Evolutionary conservation across 1,140 invertebrate genomes (phyloP).

Genomic region (Globodera ellingtonae): DNA sequence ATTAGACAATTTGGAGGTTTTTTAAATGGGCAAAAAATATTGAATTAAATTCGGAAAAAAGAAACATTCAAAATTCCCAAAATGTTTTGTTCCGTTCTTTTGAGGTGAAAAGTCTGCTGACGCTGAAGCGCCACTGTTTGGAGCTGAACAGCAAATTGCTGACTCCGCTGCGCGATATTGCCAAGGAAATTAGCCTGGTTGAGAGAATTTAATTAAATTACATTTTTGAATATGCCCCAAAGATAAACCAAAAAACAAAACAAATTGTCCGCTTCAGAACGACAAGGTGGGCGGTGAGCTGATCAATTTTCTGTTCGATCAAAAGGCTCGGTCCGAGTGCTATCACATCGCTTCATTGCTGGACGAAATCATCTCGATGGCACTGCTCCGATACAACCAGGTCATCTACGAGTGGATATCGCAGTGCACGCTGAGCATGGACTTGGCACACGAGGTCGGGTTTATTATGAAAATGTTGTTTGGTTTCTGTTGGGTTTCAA

Average conservation of each 20-base stretch:
- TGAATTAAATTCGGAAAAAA: neutral
- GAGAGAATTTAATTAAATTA: neutral
- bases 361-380: conserved; percentile 35
- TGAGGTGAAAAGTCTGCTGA: conserved; percentile 34
- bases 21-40: neutral
- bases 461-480: neutral
- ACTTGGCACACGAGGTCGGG: conserved; percentile 38
- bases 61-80: neutral
- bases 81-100: neutral
- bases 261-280: conserved; percentile 15
- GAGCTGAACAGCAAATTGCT: conserved; percentile 15
- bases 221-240: too few species aligned
- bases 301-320: conserved; percentile 33
- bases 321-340: conserved; percentile 3
- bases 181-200: conserved; percentile 33
- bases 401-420: conserved; percentile 40
- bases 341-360: conserved; percentile 12
- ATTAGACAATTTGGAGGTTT: conserved; percentile 21
- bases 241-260: too few species aligned
- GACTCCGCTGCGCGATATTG: conserved; percentile 19
- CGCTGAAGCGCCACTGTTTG: conserved; percentile 25
- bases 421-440: conserved; percentile 34
- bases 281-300: conserved; percentile 38
- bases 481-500: too few species aligned
- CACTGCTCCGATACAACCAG: conserved; percentile 31